Conservation (phyloP, 1,140 invertebrate species). For the honey bee (Apis mellifera) region Amel_HAv3.1 CM009931.2:13861501-13862000, state of each 20-base stretch:
- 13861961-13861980: too few relatives aligned
- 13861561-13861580: constrained; percentile 58
- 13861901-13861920: constrained; percentile 23
- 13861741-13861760: background rate
- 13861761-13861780: background rate
- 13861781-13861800: constrained; percentile 35
- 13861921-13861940: background rate
- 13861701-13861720: constrained; percentile 56
- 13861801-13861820: constrained; percentile 32
- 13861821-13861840: constrained; percentile 40
- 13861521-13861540: constrained; percentile 59
- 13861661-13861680: constrained; percentile 57
- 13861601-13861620: too few relatives aligned
- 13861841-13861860: constrained; percentile 49
- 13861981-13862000: too few relatives aligned
- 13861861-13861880: constrained; percentile 18
- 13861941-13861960: too few relatives aligned
- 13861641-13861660: constrained; percentile 20
- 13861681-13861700: constrained; percentile 48
- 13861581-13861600: constrained; percentile 18
- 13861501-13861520: constrained; percentile 14
- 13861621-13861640: constrained; percentile 26
- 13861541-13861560: constrained; percentile 51
- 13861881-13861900: constrained; percentile 27
- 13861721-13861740: constrained; percentile 16